Base-by-base conservation (phyloP, 2,113 vertebrate genomes). In the Actinemys pallida region DNA sequence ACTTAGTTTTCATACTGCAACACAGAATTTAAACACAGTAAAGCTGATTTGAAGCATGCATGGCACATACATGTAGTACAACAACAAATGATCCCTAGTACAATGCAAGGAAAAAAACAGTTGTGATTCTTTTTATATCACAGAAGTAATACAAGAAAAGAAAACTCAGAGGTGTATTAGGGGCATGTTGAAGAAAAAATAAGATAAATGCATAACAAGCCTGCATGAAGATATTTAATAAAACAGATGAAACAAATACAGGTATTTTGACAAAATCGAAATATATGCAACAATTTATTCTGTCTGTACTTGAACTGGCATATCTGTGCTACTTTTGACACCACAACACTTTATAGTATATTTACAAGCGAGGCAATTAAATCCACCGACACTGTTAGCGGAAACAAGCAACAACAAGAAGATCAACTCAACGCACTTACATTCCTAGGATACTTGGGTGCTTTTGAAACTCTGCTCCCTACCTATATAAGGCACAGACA, bases 401-500 rank as follows among this genome's bases (percentile, higher is more conserved):
- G 91, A 95, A 96, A 86, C 78, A 94, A 97, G 52, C 57, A 93
- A 62, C 93, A 78, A 96, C 8, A 57, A 83, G 35, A 69, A 9
- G 7, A n/a, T 69, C 62, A n/a, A 81, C 57, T 59, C 90, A 96
- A 84, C 65, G 75, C 76, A 57, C 76, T 93, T 75, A 84, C 29
- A 27, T 29, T 81, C 93, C 87, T 57, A 52, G 93, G 89, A 78
- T 53, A 92, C 2, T 84, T 72, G 85, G 81, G n/a, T 42, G 87
- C 76, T 90, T 90, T 8, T 53, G 45, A 84, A 93, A 93, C 89
- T 84, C 90, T 90, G 50, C 5, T 50, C 35, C 10, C 39, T 45
- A 45, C 22, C 39, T 76, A 11, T 13, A 22, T 45, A 45, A 76
- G 20, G 69, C n/a, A 78, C 47, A 89, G 92, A 75, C 52, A 56